These are phyloP conservation scores for Paradoxurus hermaphroditus DNA, from an alignment of 2,113 vertebrate species.

Conservation along the genomic window DNA sequence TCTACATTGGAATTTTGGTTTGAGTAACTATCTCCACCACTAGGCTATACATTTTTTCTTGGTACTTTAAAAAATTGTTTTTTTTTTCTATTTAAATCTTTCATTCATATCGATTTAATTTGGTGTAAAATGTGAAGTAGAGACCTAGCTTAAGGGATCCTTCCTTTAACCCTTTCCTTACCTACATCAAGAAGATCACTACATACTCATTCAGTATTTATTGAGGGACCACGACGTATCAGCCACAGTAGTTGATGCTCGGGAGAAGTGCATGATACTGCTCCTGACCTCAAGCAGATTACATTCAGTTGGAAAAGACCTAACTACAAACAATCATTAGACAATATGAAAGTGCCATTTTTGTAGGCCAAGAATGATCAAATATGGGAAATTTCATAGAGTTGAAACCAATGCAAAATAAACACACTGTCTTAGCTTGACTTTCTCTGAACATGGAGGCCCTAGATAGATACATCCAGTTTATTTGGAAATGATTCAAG, in stretches of 20 bases:
- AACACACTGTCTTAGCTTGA: background rate
- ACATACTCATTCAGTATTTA: background rate
- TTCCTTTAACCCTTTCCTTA: background rate
- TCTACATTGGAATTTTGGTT: background rate
- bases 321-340: background rate
- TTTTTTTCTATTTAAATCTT: conserved; percentile 5
- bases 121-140: background rate
- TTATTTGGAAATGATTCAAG: background rate
- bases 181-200: background rate
- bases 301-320: background rate
- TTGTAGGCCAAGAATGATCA: background rate
- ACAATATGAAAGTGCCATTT: background rate
- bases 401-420: background rate
- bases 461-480: background rate
- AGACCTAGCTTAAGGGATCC: background rate
- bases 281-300: background rate
- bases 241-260: background rate
- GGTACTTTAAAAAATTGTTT: background rate
- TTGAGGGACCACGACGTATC: background rate
- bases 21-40: background rate
- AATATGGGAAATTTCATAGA: background rate
- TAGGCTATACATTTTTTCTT: background rate
- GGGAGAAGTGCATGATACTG: background rate
- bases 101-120: conserved; percentile 19
- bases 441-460: background rate